phyloP scores from a whole-genome alignment of 2,797 vertebrate species.

The Sebastes dallii region DNA sequence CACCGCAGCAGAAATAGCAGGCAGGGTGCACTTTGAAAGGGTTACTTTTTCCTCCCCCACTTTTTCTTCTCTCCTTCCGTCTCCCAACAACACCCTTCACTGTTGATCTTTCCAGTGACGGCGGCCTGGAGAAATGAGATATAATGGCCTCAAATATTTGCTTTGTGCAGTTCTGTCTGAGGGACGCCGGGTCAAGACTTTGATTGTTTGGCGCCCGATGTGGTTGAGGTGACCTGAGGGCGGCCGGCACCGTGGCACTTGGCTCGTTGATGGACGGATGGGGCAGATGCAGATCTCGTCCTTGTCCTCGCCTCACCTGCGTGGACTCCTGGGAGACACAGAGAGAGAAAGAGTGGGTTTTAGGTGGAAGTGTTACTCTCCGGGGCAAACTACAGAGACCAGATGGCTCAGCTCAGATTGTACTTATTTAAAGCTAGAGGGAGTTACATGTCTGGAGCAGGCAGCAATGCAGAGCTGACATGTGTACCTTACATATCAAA shows the following conservation, averaged over 20 bases:
- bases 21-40: constrained; percentile 73
- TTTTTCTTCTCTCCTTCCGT: constrained; percentile 58
- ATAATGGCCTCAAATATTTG: constrained; percentile 81
- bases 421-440: constrained; percentile 57
- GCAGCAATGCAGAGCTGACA: constrained; percentile 17
- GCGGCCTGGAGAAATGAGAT: constrained; percentile 68
- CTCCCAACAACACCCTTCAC: constrained; percentile 57
- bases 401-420: constrained; percentile 64
- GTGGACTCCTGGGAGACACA: constrained; percentile 47
- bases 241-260: constrained; percentile 68
- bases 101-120: constrained; percentile 66
- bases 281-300: constrained; percentile 55
- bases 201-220: constrained; percentile 64
- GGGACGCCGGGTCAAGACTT: constrained; percentile 56
- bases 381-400: constrained; percentile 35
- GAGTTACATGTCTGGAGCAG: constrained; percentile 34
- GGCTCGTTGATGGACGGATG: constrained; percentile 59
- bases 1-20: constrained; percentile 81
- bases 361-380: constrained; percentile 46
- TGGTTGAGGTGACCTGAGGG: constrained; percentile 69
- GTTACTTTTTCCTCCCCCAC: constrained; percentile 67
- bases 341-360: constrained; percentile 49
- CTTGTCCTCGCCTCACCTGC: constrained; percentile 67
- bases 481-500: neutral
- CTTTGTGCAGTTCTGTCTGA: constrained; percentile 48